Percentiles rank a stretch among this genome's conserved stretches.
phyloP scores from a whole-genome alignment of 2,797 vertebrate species.

The Enteromius argenteus region DNA sequence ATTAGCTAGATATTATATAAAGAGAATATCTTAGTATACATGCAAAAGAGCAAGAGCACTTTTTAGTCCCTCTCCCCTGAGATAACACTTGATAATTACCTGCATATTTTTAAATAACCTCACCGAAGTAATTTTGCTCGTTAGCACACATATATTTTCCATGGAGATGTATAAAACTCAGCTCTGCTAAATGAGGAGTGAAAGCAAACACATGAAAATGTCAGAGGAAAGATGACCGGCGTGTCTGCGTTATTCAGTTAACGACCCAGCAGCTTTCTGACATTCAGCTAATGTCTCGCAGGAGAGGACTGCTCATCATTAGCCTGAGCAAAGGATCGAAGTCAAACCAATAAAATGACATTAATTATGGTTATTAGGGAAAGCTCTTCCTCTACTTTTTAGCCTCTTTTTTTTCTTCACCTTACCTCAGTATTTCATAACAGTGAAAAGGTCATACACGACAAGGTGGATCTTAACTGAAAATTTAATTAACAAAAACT shows the following conservation, averaged over 20 bases:
- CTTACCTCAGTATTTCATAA: slow-evolving; percentile 12
- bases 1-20: not conserved
- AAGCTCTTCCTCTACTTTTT: slow-evolving; percentile 63
- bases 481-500: slow-evolving; percentile 5
- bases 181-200: slow-evolving; percentile 60
- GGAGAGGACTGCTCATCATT: slow-evolving; percentile 74
- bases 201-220: slow-evolving; percentile 78
- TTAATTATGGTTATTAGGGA: slow-evolving; percentile 71
- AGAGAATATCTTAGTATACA: not conserved
- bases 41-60: slow-evolving; percentile 16
- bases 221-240: slow-evolving; percentile 69
- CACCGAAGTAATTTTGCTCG: slow-evolving; percentile 20
- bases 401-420: slow-evolving; percentile 7
- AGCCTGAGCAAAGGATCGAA: slow-evolving; percentile 68
- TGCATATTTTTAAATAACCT: slow-evolving; percentile 33
- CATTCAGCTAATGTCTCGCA: slow-evolving; percentile 67
- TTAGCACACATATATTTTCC: slow-evolving; percentile 65
- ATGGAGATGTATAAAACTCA: slow-evolving; percentile 53
- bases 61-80: not conserved
- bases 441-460: slow-evolving; percentile 1
- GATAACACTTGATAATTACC: slow-evolving; percentile 19
- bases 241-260: slow-evolving; percentile 63
- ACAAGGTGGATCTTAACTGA: slow-evolving; percentile 3
- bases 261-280: slow-evolving; percentile 72
- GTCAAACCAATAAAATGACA: slow-evolving; percentile 68